Conservation (phyloP, 2,797 vertebrate genomes). For the Hemitrygon akajei region DNA sequence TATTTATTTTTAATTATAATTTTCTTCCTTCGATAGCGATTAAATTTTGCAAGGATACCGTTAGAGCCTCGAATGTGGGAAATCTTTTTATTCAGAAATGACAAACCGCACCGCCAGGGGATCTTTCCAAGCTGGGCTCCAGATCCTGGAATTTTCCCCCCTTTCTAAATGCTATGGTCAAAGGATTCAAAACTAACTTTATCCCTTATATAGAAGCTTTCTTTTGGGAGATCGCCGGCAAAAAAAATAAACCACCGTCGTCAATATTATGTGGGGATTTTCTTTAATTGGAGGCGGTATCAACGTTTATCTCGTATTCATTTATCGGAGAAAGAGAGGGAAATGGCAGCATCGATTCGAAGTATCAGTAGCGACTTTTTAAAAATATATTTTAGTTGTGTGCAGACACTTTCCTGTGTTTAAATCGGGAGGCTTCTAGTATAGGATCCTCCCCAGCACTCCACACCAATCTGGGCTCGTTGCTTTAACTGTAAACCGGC, state of each 20-base stretch:
- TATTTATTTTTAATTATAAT: constrained; percentile 29
- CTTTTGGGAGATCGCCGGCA: not conserved
- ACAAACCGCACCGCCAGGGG: constrained; percentile 10
- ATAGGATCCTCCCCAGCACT: not conserved
- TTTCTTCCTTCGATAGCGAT: not conserved
- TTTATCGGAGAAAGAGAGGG: not conserved
- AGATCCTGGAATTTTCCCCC: not conserved
- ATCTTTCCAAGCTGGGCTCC: constrained; percentile 19
- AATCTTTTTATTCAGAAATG: not conserved
- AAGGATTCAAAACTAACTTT: not conserved
- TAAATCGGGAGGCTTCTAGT: not conserved
- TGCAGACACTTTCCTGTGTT: not conserved
- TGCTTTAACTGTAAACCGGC: not conserved
- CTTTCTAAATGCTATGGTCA: not conserved
- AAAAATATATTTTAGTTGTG: not conserved
- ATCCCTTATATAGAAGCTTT: not conserved
- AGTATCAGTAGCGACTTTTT: not conserved
- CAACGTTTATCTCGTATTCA: not conserved
- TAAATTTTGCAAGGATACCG: not conserved
- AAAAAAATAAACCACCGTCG: no score
- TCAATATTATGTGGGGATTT: not conserved
- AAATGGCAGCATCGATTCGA: constrained; percentile 5
- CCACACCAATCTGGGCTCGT: not conserved
- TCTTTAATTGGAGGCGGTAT: not conserved
- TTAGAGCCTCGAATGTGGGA: constrained; percentile 10